A percentile compares a stretch with the other conserved stretches of the same genome.
Conservation (phyloP, 2,113 vertebrate species). For the Psettodes erumei region DNA sequence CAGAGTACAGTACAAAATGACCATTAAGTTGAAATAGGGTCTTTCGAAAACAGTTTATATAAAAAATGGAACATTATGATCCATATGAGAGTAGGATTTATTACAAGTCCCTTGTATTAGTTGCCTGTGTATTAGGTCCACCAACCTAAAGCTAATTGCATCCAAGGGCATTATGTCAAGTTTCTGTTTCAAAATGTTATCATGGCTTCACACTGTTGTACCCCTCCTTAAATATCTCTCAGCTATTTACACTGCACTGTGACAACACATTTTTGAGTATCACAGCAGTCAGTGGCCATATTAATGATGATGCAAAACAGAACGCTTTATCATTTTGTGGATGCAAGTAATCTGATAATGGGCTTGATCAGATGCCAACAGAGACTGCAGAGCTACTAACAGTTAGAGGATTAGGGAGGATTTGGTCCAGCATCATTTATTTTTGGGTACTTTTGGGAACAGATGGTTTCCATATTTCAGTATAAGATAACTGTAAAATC, state of each 20-base stretch:
- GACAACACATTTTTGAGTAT: background rate
- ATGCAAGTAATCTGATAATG: constrained; percentile 28
- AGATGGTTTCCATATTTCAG: constrained; percentile 11
- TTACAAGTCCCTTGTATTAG: background rate
- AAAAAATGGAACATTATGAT: background rate
- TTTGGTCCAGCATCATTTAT: constrained; percentile 7
- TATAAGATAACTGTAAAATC: background rate
- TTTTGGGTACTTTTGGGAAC: constrained; percentile 2
- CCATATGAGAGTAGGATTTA: background rate
- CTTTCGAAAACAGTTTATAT: background rate
- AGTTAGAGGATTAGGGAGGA: background rate
- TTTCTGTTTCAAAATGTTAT: background rate
- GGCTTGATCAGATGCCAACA: constrained; percentile 1
- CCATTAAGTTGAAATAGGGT: background rate
- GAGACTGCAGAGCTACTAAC: constrained; percentile 8
- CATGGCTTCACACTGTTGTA: background rate
- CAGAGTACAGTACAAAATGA: background rate
- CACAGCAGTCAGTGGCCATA: background rate
- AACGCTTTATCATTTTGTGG: constrained; percentile 18
- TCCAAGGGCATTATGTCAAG: background rate
- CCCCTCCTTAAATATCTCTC: background rate
- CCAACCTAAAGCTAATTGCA: background rate
- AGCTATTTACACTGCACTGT: background rate
- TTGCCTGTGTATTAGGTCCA: background rate
- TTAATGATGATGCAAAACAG: constrained; percentile 23